phyloP scores from a whole-genome alignment of 2,797 vertebrate species.

The Gouania willdenowi region DNA sequence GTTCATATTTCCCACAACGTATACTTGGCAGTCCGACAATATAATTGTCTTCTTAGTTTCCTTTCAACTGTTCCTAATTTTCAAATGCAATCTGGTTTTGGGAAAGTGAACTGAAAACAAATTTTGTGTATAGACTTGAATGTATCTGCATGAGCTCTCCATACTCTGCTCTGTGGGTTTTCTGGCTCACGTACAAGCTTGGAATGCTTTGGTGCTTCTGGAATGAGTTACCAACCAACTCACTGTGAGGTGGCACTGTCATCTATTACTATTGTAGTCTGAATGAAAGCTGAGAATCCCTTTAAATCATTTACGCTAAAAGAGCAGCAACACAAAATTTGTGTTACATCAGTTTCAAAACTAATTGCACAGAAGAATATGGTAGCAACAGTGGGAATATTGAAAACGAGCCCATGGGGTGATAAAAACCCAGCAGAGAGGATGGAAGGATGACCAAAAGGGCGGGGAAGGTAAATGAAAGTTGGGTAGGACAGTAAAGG shows the following conservation, averaged over 20 bases:
- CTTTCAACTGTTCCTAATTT: slow-evolving; percentile 9
- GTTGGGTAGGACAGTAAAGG: slow-evolving; percentile 2
- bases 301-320: slow-evolving; percentile 14
- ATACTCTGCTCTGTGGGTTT: slow-evolving; percentile 18
- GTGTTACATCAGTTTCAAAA: slow-evolving; percentile 2
- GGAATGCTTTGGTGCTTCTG: slow-evolving; percentile 26
- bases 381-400: background rate
- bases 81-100: background rate
- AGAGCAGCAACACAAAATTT: slow-evolving; percentile 1
- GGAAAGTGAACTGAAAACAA: slow-evolving; percentile 29
- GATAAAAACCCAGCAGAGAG: background rate
- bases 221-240: slow-evolving; percentile 23
- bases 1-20: too few species aligned
- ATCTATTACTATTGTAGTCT: slow-evolving; percentile 17
- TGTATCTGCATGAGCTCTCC: slow-evolving; percentile 17
- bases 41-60: background rate
- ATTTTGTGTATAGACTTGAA: slow-evolving; percentile 11
- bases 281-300: slow-evolving; percentile 26
- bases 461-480: slow-evolving; percentile 4
- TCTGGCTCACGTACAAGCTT: slow-evolving; percentile 20
- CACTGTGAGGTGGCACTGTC: slow-evolving; percentile 6
- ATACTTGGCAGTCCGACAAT: too few species aligned
- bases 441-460: background rate
- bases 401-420: background rate
- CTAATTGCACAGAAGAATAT: background rate